Conservation (phyloP, 2,888 invertebrate genomes). For the Caenorhabditis sp. region DNA sequence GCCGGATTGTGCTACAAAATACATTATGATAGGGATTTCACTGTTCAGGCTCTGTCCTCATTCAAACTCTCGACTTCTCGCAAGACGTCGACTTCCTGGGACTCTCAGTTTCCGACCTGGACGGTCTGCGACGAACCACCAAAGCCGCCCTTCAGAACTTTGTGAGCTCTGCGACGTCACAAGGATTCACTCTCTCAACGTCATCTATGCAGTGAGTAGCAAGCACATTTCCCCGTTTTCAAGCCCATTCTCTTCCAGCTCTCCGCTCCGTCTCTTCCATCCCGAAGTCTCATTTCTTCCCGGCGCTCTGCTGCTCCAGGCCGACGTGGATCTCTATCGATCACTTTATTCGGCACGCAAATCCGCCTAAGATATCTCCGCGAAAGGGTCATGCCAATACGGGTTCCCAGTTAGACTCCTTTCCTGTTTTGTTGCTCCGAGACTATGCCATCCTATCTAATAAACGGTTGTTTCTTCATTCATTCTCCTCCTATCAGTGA, state of each 20-base stretch:
- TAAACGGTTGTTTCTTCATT: conserved; percentile 39
- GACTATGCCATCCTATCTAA: conserved; percentile 10
- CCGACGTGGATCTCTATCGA: conserved; percentile 67
- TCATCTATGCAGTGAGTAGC: conserved; percentile 57
- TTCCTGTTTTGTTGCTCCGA: background rate
- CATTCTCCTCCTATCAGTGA: conserved; percentile 5
- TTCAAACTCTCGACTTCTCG: conserved; percentile 58
- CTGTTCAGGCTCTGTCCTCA: conserved; percentile 55
- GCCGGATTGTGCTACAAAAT: too few species aligned
- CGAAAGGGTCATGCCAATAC: conserved; percentile 4
- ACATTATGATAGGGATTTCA: background rate
- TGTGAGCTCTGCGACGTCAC: conserved; percentile 57
- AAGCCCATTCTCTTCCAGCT: conserved; percentile 35
- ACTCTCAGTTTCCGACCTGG: conserved; percentile 58
- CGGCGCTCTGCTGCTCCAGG: conserved; percentile 63
- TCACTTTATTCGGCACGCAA: conserved; percentile 37
- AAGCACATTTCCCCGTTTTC: background rate
- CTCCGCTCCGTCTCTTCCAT: conserved; percentile 62
- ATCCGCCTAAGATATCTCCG: background rate
- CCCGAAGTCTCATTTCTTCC: conserved; percentile 61
- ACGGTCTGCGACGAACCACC: conserved; percentile 62
- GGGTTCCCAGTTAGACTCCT: conserved; percentile 1
- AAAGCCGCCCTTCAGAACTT: conserved; percentile 63
- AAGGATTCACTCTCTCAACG: conserved; percentile 64
- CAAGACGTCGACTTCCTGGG: conserved; percentile 66